Percentiles rank a stretch among this genome's conserved stretches.
Conservation (phyloP, 2,113 vertebrate species). For the Lycocorax pyrrhopterus region DNA sequence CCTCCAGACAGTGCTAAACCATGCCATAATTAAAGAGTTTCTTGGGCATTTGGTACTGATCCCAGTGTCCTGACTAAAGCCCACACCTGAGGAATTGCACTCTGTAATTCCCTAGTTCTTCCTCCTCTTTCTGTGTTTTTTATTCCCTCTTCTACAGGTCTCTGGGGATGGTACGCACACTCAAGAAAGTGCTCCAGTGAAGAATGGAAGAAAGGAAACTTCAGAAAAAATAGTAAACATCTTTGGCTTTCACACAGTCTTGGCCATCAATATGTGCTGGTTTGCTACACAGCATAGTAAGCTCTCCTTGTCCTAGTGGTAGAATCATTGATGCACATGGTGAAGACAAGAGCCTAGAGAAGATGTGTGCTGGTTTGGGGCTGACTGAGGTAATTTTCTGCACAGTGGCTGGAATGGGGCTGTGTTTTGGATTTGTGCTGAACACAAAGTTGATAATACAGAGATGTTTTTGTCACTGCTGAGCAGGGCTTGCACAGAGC, state of each 20-base stretch:
- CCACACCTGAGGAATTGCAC: not conserved
- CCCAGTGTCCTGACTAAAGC: not conserved
- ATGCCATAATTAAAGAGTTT: not conserved
- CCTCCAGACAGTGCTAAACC: not conserved
- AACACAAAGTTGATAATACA: not conserved
- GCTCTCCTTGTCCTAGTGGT: not conserved
- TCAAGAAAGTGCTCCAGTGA: not conserved
- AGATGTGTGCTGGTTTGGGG: not conserved
- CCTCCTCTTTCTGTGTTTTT: not conserved
- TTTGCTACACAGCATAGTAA: not conserved
- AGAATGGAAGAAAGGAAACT: not conserved
- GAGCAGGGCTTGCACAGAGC: not conserved
- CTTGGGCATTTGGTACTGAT: not conserved
- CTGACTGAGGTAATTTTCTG: not conserved
- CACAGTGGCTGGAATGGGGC: not conserved
- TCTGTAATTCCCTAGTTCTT: not conserved
- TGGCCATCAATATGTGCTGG: not conserved
- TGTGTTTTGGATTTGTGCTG: not conserved
- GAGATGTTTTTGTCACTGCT: not conserved
- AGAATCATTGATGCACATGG: not conserved
- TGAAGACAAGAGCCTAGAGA: not conserved
- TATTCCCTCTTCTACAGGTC: not conserved
- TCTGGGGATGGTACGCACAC: not conserved
- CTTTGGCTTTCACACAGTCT: not conserved
- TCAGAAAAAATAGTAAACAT: not conserved